A percentile compares a stretch with the other conserved stretches of the same genome.
Evolutionary conservation across 1,140 invertebrate species (phyloP).

Genomic region (Drosophila sucinea): DNA sequence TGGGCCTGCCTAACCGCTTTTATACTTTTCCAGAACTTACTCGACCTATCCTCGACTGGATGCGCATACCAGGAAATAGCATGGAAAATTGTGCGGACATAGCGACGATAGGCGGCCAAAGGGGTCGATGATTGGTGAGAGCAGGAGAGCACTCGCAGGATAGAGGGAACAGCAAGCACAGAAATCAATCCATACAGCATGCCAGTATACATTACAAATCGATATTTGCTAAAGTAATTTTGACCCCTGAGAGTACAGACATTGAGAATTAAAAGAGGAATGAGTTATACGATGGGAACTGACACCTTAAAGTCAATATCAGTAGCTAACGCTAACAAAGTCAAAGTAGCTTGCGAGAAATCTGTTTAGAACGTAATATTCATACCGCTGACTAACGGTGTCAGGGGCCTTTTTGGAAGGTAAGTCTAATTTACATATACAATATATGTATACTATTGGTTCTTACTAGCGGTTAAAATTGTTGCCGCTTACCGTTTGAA

Average conservation of each 20-base stretch:
- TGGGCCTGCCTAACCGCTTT: conserved; percentile 87
- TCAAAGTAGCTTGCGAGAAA: too few relatives aligned
- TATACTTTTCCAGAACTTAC: conserved; percentile 86
- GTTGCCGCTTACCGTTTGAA: conserved; percentile 84
- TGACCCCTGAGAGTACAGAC: conserved; percentile 85
- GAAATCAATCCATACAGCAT: conserved; percentile 87
- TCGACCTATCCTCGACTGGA: conserved; percentile 75
- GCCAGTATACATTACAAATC: conserved; percentile 85
- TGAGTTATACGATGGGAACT: neutral
- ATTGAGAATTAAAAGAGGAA: neutral
- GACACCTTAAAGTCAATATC: neutral
- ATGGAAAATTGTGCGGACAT: conserved; percentile 89
- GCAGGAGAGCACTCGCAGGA: conserved; percentile 86
- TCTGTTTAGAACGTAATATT: too few relatives aligned
- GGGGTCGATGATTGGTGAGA: conserved; percentile 87
- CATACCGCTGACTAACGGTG: neutral
- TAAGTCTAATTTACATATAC: neutral
- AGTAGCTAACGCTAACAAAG: neutral
- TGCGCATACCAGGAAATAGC: conserved; percentile 89
- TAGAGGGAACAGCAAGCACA: conserved; percentile 86
- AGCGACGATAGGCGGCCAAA: conserved; percentile 89
- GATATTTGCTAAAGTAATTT: conserved; percentile 86
- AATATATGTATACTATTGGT: too few relatives aligned
- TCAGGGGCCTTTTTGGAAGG: neutral
- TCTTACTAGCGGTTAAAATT: too few relatives aligned